Evolutionary conservation across 1,140 invertebrate species (phyloP), one percentile per base, ranked within the genome.

Genomic region (Drosophila tropicalis): DNA sequence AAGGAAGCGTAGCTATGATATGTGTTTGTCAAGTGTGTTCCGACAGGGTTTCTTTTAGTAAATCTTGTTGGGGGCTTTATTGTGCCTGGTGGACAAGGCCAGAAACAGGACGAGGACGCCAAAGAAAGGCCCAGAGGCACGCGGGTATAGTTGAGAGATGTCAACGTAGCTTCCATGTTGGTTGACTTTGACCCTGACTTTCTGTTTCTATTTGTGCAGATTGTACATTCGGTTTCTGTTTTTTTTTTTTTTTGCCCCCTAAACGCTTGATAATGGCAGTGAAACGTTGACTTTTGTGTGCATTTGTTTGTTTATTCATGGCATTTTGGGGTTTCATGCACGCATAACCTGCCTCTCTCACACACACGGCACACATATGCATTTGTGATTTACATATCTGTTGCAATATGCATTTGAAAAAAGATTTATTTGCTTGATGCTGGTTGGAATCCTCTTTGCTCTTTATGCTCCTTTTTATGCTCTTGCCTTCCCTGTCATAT

Each of bases 271-370:
- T 76, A 81, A 72, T 76, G 79, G 81, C 72, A 83, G 63, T 79
- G 76, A 79, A 76, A 79, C 68, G 72, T 70, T 71, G 55, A 55
- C 63, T 66, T 55, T 44, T 56, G 36, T 66, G 36, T 65, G 22
- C 54, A 72, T 70, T 54, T 44, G 66, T 72, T 82, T 77, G 64
- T 41, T 76, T 79, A 79, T 85, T 80, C 74, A 85, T 81, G 81
- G 55, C 39, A 56, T 47, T 17, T 62, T 65, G 12, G 51, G 54
- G 39, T 71, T 77, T 66, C 60, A 55, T 51, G 77, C 47, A 57
- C 56, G 65, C 65, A 63, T 62, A 62, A 77, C 73, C 41, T 77
- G 73, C 44, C 10, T 10, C 10, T 10, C 9, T 7, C 17, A 47
- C 81, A 65, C 75, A 81, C 79, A 62, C 36, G 79, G 12, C 41